Evolutionary conservation across 2,888 invertebrate species (phyloP).

Genomic region (Drosophila mettleri): DNA sequence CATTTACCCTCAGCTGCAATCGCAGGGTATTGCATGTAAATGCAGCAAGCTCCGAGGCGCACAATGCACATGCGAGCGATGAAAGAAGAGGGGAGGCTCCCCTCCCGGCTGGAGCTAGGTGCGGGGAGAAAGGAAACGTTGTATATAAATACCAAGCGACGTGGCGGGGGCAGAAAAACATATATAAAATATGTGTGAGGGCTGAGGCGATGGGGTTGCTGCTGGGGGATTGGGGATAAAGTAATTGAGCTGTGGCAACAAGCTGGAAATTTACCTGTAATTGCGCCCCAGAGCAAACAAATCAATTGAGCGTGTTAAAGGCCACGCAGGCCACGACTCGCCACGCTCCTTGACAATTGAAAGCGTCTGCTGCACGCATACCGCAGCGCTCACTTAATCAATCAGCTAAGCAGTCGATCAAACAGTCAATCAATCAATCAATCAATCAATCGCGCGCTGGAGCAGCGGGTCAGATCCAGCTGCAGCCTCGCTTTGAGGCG

Average conservation of each 20-base stretch:
- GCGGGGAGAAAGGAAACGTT: slow-evolving; percentile 26
- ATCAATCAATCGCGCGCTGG: slow-evolving; percentile 39
- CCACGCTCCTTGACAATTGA: slow-evolving; percentile 48
- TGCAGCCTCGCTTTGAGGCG: neutral
- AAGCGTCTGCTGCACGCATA: slow-evolving; percentile 20
- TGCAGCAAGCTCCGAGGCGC: slow-evolving; percentile 25
- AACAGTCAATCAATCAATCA: slow-evolving; percentile 56
- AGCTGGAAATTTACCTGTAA: slow-evolving; percentile 47
- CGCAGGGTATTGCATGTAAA: neutral
- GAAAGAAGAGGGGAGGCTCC: slow-evolving; percentile 54
- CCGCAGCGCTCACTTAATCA: slow-evolving; percentile 35
- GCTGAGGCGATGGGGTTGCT: neutral
- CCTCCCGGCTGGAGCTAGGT: too few species aligned
- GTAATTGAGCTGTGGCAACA: slow-evolving; percentile 33
- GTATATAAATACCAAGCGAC: slow-evolving; percentile 18
- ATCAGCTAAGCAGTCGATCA: slow-evolving; percentile 50
- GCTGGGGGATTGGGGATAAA: slow-evolving; percentile 32
- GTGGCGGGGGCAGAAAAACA: neutral
- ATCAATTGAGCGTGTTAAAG: slow-evolving; percentile 73
- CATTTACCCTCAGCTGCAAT: neutral
- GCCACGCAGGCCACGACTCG: slow-evolving; percentile 22
- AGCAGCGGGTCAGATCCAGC: slow-evolving; percentile 12
- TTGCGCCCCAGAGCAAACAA: slow-evolving; percentile 65
- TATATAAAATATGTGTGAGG: neutral
- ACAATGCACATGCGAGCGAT: slow-evolving; percentile 62